These are phyloP conservation scores for Phoronis australis DNA, from an alignment of 2,888 invertebrate species.

Conservation along the genomic window DNA sequence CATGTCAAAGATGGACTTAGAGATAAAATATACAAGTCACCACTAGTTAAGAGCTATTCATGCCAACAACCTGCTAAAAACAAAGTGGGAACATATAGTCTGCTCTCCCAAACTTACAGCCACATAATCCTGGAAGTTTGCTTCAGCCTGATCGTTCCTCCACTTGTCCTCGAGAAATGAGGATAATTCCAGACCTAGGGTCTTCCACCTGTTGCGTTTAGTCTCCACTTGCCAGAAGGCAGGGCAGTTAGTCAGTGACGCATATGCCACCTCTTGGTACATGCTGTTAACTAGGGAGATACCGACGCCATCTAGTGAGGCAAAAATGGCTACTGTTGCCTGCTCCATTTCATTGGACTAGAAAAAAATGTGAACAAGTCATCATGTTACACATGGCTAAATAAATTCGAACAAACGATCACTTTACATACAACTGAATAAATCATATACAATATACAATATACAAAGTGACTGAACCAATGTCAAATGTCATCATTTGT, in stretches of 20 bases:
- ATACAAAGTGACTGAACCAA: too few relatives aligned
- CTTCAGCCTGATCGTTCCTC: constrained; percentile 64
- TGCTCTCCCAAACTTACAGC: too few relatives aligned
- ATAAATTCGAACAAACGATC: not conserved
- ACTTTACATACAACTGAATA: not conserved
- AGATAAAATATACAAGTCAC: too few relatives aligned
- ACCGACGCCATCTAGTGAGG: constrained; percentile 67
- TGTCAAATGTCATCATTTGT: too few relatives aligned
- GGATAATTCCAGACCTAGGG: constrained; percentile 69
- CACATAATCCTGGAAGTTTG: constrained; percentile 72
- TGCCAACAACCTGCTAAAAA: too few relatives aligned
- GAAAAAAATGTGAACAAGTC: not conserved
- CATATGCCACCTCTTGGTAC: constrained; percentile 63
- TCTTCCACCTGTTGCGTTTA: constrained; percentile 74
- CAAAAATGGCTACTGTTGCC: constrained; percentile 64
- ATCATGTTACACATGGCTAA: not conserved
- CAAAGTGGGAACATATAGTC: too few relatives aligned
- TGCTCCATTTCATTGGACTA: constrained; percentile 57
- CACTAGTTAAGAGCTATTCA: too few relatives aligned
- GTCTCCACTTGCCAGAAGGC: constrained; percentile 79
- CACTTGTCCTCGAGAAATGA: constrained; percentile 80
- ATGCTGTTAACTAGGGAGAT: constrained; percentile 57
- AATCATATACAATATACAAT: not conserved
- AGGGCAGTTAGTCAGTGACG: constrained; percentile 65
- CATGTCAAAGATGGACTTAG: too few relatives aligned